Conservation (phyloP, 2,797 vertebrate genomes). For the Scolopax bukidnonensis region DNA sequence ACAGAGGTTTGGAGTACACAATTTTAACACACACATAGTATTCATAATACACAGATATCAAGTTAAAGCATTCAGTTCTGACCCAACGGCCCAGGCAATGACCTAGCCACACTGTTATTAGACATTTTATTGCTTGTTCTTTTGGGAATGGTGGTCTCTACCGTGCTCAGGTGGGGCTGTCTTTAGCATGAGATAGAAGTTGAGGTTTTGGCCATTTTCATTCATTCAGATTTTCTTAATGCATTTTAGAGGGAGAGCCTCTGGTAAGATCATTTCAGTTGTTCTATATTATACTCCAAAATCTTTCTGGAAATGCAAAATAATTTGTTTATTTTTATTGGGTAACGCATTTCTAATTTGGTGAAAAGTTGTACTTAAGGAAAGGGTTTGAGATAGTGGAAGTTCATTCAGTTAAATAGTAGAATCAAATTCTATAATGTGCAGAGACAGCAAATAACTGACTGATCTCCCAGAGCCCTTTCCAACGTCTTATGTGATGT, state of each 20-base stretch:
- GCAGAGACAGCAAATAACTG: background rate
- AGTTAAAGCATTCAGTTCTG: background rate
- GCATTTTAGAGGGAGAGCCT: background rate
- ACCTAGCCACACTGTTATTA: fast-evolving
- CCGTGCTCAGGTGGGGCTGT: background rate
- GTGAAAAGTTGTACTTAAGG: background rate
- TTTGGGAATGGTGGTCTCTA: background rate
- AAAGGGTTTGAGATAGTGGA: background rate
- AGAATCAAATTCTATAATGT: background rate
- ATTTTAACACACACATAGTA: background rate
- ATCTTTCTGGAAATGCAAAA: background rate
- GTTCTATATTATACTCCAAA: background rate
- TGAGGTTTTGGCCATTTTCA: background rate
- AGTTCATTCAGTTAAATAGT: background rate
- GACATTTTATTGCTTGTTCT: background rate
- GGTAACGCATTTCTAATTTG: background rate
- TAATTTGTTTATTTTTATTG: background rate
- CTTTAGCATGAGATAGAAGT: background rate
- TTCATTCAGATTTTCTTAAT: background rate
- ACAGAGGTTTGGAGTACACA: background rate
- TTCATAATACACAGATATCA: background rate
- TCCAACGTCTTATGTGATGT: background rate
- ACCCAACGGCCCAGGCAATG: background rate
- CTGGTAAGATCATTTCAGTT: background rate
- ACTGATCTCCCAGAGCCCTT: background rate